Conservation (phyloP, 1,140 invertebrate genomes). For the Drosophila teissieri region DNA sequence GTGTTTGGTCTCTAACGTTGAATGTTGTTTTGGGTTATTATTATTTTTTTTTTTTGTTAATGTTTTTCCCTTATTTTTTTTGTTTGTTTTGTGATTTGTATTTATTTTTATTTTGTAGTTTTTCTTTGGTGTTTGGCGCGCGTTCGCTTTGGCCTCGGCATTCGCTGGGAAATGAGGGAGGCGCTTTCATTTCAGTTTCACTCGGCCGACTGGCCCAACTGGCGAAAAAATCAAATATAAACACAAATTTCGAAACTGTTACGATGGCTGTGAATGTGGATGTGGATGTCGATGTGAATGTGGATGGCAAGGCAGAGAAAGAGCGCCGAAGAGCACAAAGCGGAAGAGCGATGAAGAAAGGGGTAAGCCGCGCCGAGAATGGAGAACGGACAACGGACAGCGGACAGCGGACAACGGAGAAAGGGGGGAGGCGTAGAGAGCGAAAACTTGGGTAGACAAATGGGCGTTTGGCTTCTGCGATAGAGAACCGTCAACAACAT, state of each 20-base stretch:
- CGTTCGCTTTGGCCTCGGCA: constrained; percentile 46
- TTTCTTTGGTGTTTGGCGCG: constrained; percentile 16
- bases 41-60: constrained; percentile 9
- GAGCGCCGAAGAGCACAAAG: constrained; percentile 12
- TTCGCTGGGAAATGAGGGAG: constrained; percentile 49
- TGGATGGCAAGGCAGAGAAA: constrained; percentile 10
- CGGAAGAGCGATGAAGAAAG: constrained; percentile 28
- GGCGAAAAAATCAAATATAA: constrained; percentile 78
- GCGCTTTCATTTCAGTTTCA: constrained; percentile 80
- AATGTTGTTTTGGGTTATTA: constrained; percentile 29
- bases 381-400: neutral
- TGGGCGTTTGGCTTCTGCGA: constrained; percentile 26
- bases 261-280: constrained; percentile 10
- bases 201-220: constrained; percentile 69
- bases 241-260: constrained; percentile 76
- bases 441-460: constrained; percentile 43
- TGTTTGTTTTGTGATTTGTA: neutral
- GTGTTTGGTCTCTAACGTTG: constrained; percentile 24
- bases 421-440: constrained; percentile 14
- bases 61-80: neutral
- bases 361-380: neutral
- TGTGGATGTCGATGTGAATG: neutral
- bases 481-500: neutral
- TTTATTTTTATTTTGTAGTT: constrained; percentile 4
- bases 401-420: neutral